Evolutionary conservation across 2,888 invertebrate genomes (phyloP), one percentile per base, ranked within the genome.

Genomic region (Phyllotreta striolata): DNA sequence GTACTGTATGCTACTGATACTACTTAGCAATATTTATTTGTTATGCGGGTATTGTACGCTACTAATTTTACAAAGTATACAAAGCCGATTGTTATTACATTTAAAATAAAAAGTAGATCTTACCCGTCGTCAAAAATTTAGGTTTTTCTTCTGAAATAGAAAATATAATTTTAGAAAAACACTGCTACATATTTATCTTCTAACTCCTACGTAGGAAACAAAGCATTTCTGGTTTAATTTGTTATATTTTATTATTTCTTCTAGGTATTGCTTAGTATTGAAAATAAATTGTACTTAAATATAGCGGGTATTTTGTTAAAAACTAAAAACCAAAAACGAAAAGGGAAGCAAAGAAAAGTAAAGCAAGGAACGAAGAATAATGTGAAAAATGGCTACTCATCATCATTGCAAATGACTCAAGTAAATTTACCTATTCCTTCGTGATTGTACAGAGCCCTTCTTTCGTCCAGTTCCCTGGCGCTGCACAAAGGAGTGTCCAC

Each of bases 401-500:
- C 4, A 24, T 24, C 2, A 24, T 24, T 24, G 34, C 10, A 14
- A 9, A 24, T 1, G 2, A 24, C 4, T 24, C 4, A 24, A 3
- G 4, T 24, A 52, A 52, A 4, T 14, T 73, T 70, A 76, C 76
- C 76, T 59, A 75, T 69, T 47, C 75, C 73, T 46, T 77, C 78
- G 43, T 74, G 73, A 64, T 72, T 76, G 63, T 78, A 79, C 72
- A 83, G 79, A 0, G 80, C 79, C 76, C 79, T 78, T 41, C 84
- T 80, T 68, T 84, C 84, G 64, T 87, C 86, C 62, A 89, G 81
- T 69, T 90, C 87, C 64, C 85, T 85, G 4, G 90, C 90, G 69
- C 89, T 89, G 73, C 89, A 89, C 1, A 88, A 81, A 0, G 91
- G 90, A 0, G 89, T 96, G 78, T 95, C 95, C 54, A 96, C 93